A percentile compares a stretch with the other conserved stretches of the same genome.
phyloP scores from a whole-genome alignment of 2,888 invertebrate species.

The Meteorus colon region DNA sequence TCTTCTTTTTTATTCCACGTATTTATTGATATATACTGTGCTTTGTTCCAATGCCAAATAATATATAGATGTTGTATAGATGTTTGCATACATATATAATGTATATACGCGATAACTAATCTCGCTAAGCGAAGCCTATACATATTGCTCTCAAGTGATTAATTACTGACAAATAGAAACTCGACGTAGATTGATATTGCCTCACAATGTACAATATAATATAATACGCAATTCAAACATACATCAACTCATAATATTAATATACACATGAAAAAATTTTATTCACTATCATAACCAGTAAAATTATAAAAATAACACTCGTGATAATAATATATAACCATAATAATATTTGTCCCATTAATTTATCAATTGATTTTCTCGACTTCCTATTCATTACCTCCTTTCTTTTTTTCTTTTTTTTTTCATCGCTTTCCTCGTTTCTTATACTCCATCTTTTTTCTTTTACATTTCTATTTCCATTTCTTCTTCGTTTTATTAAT shows the following conservation, averaged over 20 bases:
- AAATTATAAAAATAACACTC: background rate
- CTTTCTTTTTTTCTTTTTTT: background rate
- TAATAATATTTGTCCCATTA: background rate
- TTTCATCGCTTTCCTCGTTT: background rate
- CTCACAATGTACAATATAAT: conserved; percentile 1
- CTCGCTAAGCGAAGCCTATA: conserved; percentile 10
- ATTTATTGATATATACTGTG: background rate
- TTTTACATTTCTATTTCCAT: background rate
- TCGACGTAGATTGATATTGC: conserved; percentile 46
- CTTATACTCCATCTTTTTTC: background rate
- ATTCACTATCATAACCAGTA: background rate
- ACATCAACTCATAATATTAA: background rate
- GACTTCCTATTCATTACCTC: background rate
- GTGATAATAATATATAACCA: background rate
- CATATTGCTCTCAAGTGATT: conserved; percentile 38
- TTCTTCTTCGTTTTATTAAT: background rate
- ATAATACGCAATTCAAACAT: conserved; percentile 10
- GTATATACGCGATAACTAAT: conserved; percentile 1
- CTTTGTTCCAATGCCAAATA: conserved; percentile 2
- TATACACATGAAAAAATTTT: background rate
- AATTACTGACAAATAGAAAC: conserved; percentile 49
- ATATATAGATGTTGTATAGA: background rate
- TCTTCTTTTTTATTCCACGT: too few relatives aligned
- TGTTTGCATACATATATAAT: background rate
- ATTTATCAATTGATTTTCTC: conserved; percentile 10